Percentiles rank a stretch among this genome's conserved stretches.
Evolutionary conservation across 2,888 invertebrate genomes (phyloP).

Genomic region (Orgyia antiqua): DNA sequence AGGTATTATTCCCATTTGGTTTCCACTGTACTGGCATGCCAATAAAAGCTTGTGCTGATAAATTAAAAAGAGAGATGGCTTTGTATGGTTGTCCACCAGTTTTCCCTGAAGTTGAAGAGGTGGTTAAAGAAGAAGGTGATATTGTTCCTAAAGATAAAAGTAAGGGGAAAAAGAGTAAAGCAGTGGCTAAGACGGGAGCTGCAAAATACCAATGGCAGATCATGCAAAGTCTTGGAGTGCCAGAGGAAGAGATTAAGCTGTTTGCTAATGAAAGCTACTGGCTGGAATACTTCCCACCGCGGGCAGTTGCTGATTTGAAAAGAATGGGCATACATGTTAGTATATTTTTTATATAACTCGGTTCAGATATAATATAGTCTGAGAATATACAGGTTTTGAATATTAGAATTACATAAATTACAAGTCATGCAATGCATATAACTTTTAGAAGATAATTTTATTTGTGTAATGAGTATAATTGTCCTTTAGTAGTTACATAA

Average conservation of each 20-base stretch:
- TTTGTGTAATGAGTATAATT: too few species aligned
- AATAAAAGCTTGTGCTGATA: constrained; percentile 99
- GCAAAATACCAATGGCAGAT: constrained; percentile 99
- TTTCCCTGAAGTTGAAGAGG: constrained; percentile 83
- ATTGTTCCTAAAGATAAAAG: constrained; percentile 81
- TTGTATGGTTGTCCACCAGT: constrained; percentile 94
- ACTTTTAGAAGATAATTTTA: too few species aligned
- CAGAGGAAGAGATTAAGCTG: constrained; percentile 93
- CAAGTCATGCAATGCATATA: too few species aligned
- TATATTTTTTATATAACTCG: constrained; percentile 1
- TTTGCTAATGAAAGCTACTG: constrained; percentile 95
- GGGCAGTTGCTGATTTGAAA: constrained; percentile 90
- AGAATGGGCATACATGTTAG: constrained; percentile 93
- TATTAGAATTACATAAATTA: too few species aligned
- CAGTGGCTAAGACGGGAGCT: constrained; percentile 91
- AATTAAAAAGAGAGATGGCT: constrained; percentile 95
- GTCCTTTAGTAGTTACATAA: too few species aligned
- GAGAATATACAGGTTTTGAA: too few species aligned
- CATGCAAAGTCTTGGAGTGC: constrained; percentile 94
- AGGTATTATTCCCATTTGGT: constrained; percentile 96
- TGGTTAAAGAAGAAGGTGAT: constrained; percentile 72
- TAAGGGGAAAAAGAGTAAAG: constrained; percentile 97
- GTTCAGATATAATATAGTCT: too few species aligned
- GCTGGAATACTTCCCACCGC: constrained; percentile 98
- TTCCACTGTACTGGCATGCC: constrained; percentile 99